These are phyloP conservation scores for Gnatocerus cornutus DNA, from an alignment of 2,888 invertebrate species.

Conservation along the genomic window DNA sequence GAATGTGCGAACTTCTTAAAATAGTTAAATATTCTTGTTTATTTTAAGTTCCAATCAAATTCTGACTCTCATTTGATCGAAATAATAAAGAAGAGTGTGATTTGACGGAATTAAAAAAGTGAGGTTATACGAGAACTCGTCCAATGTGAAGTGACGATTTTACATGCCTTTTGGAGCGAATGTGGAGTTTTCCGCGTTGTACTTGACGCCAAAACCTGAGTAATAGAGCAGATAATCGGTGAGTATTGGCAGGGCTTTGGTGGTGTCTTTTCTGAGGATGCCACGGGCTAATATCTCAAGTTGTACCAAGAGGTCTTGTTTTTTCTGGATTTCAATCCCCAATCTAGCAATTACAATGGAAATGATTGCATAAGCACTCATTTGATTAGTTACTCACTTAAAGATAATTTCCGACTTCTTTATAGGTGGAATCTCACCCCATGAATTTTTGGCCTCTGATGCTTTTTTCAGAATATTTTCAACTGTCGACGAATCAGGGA, in stretches of 20 bases:
- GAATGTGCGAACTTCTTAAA: too few species aligned
- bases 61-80: too few species aligned
- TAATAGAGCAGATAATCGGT: conserved; percentile 73
- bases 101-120: conserved; percentile 15
- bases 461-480: conserved; percentile 55
- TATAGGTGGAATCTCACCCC: conserved; percentile 51
- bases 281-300: conserved; percentile 66
- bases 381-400: conserved; percentile 55
- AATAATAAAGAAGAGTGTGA: too few species aligned
- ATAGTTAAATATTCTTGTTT: too few species aligned
- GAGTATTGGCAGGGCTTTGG: conserved; percentile 67
- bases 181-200: conserved; percentile 66
- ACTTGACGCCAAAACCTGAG: conserved; percentile 71
- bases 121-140: conserved; percentile 35
- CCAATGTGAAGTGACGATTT: conserved; percentile 10
- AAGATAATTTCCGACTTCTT: conserved; percentile 61
- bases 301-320: conserved; percentile 70
- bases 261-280: conserved; percentile 69
- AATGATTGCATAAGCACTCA: neutral
- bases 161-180: conserved; percentile 58
- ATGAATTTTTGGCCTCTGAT: conserved; percentile 50
- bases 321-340: conserved; percentile 72
- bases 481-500: conserved; percentile 57
- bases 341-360: conserved; percentile 65
- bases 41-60: too few species aligned